A percentile compares a stretch with the other conserved stretches of the same genome.
Evolutionary conservation across 2,797 vertebrate species (phyloP).

Genomic region (Zenarchopterus dispar): DNA sequence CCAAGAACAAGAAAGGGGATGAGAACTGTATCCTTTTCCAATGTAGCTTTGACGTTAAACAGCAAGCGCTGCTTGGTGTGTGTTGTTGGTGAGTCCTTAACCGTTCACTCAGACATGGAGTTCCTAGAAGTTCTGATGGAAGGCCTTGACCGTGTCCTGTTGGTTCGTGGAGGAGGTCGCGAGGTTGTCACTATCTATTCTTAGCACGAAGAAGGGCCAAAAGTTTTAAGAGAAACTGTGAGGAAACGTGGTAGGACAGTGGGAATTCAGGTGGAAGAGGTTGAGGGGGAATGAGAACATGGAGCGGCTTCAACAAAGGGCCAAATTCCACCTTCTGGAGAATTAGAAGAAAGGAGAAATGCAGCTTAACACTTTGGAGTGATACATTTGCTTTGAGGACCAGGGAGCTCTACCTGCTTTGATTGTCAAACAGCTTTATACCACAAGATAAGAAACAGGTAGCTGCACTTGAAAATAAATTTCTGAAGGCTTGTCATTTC

Average conservation of each 20-base stretch:
- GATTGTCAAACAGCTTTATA: no score
- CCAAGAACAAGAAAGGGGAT: constrained; percentile 90
- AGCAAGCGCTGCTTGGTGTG: not conserved
- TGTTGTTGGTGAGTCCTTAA: constrained; percentile 70
- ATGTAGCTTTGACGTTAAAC: not conserved
- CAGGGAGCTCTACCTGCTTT: not conserved
- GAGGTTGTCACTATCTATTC: constrained; percentile 99
- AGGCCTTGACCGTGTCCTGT: constrained; percentile 88
- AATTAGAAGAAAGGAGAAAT: not conserved
- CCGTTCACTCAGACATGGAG: constrained; percentile 89
- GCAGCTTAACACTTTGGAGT: not conserved
- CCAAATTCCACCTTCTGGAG: not conserved
- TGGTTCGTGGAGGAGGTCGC: constrained; percentile 93
- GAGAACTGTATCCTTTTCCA: constrained; percentile 95
- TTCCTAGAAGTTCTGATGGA: constrained; percentile 96
- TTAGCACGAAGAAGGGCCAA: not conserved
- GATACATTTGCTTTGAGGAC: not conserved
- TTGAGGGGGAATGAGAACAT: not conserved
- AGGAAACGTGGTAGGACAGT: constrained; percentile 1
- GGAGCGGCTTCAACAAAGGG: not conserved
- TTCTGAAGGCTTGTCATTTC: not conserved
- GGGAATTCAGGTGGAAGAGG: not conserved
- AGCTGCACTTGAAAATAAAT: not conserved
- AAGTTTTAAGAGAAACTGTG: no score
- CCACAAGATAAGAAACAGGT: not conserved